These are phyloP conservation scores for Lamprotornis superbus DNA, from an alignment of 2,113 vertebrate species.

Conservation along the genomic window DNA sequence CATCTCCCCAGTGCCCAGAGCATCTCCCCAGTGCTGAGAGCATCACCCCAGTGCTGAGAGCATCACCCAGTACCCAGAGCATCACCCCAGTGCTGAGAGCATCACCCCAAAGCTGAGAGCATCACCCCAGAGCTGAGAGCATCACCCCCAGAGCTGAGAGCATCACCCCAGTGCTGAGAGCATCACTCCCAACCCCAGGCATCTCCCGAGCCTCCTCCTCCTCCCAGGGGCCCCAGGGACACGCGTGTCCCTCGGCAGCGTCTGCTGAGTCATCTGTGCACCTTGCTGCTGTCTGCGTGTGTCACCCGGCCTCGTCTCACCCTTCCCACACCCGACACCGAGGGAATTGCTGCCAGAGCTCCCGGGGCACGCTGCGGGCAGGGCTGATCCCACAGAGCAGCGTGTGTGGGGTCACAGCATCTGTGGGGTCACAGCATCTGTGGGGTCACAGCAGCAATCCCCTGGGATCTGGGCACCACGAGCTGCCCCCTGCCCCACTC, in stretches of 20 bases:
- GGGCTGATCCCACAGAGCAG: neutral
- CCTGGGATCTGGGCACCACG: too few species aligned
- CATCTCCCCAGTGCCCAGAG: too few species aligned
- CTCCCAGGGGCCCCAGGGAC: neutral
- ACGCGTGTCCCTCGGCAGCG: neutral
- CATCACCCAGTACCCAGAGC: too few species aligned
- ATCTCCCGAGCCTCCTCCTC: neutral
- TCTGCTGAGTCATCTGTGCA: neutral
- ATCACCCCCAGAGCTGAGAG: too few species aligned
- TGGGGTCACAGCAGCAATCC: neutral
- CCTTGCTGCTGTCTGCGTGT: neutral
- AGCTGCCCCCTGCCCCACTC: neutral
- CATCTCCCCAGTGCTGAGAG: too few species aligned
- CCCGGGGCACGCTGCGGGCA: rapidly evolving
- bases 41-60: too few species aligned
- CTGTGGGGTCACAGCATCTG: neutral
- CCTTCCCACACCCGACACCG: neutral
- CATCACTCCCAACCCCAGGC: neutral
- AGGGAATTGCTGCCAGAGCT: neutral
- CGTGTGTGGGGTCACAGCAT: neutral
- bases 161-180: neutral
- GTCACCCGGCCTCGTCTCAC: neutral
- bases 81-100: too few species aligned
- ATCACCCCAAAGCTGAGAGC: too few species aligned
- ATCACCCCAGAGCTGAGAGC: too few species aligned